These are phyloP conservation scores for Lutjanus erythropterus DNA, from an alignment of 2,113 vertebrate genomes.

Conservation along the genomic window DNA sequence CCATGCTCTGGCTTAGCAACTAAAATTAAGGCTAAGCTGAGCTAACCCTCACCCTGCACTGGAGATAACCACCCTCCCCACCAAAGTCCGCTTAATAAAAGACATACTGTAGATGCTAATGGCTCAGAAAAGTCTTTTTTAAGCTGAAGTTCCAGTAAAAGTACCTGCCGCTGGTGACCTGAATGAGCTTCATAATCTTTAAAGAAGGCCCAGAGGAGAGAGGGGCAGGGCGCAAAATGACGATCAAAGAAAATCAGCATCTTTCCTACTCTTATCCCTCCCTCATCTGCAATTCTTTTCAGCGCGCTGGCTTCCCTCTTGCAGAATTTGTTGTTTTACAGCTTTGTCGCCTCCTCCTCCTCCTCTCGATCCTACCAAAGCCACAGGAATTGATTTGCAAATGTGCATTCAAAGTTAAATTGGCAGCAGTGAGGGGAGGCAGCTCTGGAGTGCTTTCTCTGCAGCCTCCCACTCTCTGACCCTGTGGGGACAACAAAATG, in stretches of 20 bases:
- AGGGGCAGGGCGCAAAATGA: not conserved
- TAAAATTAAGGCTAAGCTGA: constrained; percentile 66
- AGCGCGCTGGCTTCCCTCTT: constrained; percentile 24
- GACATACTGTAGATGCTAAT: constrained; percentile 23
- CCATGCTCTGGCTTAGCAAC: constrained; percentile 48
- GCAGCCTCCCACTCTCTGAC: constrained; percentile 73
- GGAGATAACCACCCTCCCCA: constrained; percentile 35
- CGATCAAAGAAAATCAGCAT: constrained; percentile 51
- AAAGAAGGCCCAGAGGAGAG: constrained; percentile 21
- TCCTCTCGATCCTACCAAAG: constrained; percentile 60
- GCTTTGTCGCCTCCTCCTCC: constrained; percentile 39
- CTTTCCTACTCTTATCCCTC: constrained; percentile 52
- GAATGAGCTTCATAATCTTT: constrained; percentile 37
- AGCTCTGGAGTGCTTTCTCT: constrained; percentile 60
- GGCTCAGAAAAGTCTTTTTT: constrained; percentile 35
- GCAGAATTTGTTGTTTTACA: constrained; percentile 78
- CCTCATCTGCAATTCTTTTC: constrained; percentile 79
- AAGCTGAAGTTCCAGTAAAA: constrained; percentile 54
- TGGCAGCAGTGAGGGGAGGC: constrained; percentile 56
- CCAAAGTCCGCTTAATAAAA: constrained; percentile 31
- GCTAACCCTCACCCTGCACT: constrained; percentile 41
- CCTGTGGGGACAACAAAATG: constrained; percentile 76
- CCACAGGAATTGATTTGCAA: constrained; percentile 85
- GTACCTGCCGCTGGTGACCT: constrained; percentile 28
- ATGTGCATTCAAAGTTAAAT: constrained; percentile 83